phyloP scores from a whole-genome alignment of 2,797 vertebrate species.

The Petrocephalus sullivani region DNA sequence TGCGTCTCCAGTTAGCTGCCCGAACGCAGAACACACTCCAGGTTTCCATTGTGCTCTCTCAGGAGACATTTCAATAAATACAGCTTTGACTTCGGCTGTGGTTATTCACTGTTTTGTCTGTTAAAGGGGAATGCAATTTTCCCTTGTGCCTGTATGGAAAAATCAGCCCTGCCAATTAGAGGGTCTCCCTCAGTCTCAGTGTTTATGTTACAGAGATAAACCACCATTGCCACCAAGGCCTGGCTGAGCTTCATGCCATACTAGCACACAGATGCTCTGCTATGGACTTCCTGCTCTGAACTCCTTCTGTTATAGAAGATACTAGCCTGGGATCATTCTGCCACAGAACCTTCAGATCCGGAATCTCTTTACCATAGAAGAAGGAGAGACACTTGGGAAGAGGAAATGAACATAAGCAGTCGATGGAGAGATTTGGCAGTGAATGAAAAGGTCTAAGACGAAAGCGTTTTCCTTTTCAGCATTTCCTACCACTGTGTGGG shows the following conservation, averaged over 20 bases:
- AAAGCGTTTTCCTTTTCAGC: not conserved
- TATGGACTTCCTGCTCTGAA: not conserved
- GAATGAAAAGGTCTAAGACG: not conserved
- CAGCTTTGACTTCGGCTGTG: not conserved
- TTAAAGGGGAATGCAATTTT: conserved; percentile 11
- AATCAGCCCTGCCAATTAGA: not conserved
- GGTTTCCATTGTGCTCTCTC: conserved; percentile 13
- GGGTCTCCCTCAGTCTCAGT: conserved; percentile 3
- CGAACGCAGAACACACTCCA: not conserved
- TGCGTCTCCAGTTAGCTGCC: not conserved
- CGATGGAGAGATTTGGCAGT: not conserved
- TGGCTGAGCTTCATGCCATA: not conserved
- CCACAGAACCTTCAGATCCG: not conserved
- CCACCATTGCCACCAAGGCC: not conserved
- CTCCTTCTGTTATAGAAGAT: not conserved
- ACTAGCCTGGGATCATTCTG: not conserved
- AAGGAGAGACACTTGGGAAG: not conserved
- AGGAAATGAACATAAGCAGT: not conserved
- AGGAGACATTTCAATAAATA: conserved; percentile 18
- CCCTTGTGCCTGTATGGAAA: conserved; percentile 11
- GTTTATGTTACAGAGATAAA: conserved; percentile 5
- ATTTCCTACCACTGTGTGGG: not conserved
- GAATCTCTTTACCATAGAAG: not conserved
- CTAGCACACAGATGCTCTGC: not conserved
- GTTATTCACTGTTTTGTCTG: conserved; percentile 18